Evolutionary conservation across 2,888 invertebrate genomes (phyloP), one percentile per base, ranked within the genome.

Genomic region (Teleiodes luculella): DNA sequence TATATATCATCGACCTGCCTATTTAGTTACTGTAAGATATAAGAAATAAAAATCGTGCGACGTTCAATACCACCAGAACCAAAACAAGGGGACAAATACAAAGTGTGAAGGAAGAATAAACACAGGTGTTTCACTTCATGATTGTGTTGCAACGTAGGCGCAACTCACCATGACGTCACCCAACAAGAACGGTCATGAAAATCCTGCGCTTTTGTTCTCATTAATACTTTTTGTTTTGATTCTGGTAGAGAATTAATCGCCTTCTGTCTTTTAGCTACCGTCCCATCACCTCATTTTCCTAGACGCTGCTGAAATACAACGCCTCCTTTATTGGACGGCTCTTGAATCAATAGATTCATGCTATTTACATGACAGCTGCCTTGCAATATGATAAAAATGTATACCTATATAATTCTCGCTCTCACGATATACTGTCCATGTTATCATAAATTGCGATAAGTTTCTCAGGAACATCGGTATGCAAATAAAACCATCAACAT

Each of bases 31-130:
- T 6, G 1, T 20, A n/a, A n/a, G 13, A 43, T 28, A n/a, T 10
- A 52, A 59, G 52, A 61, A 59, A 50, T 53, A 53, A 59, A 50
- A 55, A 50, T 54, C 52, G 52, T 58, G 57, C 35, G 51, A 39
- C 54, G 57, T 43, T 60, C 47, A 54, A 24, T 24, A 24, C 51
- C 46, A 57, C 53, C 52, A 57, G 54, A 60, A 59, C 48, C 48
- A 60, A 63, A 57, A 72, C 68, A 74, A 70, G 65, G 55, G 61
- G 60, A 55, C 62, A 71, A 74, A 72, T 72, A 69, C 53, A 57
- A 64, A 70, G 68, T 53, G 58, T 50, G 57, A 70, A 59, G 30
- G 30, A 45, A 28, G 2, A 30, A 45, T 64, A 65, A 66, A 69
- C 65, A 74, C 75, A 74, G 68, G 58, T 74, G 73, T 64, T 67